Percentiles rank a stretch among this genome's conserved stretches.
phyloP scores from a whole-genome alignment of 2,888 invertebrate genomes.

The Linnaemya vulpina region DNA sequence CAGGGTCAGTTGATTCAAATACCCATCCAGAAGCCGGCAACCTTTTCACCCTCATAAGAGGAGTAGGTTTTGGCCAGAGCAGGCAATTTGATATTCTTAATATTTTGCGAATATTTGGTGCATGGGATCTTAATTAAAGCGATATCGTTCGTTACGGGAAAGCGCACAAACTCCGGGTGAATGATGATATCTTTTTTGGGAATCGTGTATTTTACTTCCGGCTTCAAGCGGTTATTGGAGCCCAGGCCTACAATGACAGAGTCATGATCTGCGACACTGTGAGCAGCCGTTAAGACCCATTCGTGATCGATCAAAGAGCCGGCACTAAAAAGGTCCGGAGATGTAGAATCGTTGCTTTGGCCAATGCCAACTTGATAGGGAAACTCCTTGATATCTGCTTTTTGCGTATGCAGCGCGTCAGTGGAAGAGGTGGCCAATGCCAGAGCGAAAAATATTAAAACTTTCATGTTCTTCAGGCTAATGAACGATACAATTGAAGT shows the following conservation, averaged over 20 bases:
- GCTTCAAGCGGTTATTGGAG: neutral
- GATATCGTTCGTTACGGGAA: neutral
- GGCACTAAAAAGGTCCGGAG: neutral
- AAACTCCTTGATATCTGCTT: neutral
- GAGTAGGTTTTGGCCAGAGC: neutral
- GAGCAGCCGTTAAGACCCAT: neutral
- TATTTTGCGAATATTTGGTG: neutral
- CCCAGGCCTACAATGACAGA: neutral
- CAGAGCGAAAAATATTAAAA: neutral
- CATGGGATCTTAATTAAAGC: neutral
- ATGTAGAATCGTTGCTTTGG: neutral
- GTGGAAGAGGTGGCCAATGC: neutral
- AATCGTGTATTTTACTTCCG: neutral
- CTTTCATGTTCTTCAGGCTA: neutral
- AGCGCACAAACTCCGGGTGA: neutral
- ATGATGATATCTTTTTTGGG: slow-evolving; percentile 1
- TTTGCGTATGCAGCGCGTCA: neutral
- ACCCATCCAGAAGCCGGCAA: neutral
- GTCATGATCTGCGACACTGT: neutral
- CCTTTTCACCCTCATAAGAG: neutral
- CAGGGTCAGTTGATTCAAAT: neutral
- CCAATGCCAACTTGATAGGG: neutral
- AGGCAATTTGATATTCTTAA: neutral
- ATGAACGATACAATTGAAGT: neutral
- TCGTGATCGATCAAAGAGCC: neutral